Percentiles rank a stretch among this genome's conserved stretches.
Conservation (phyloP, 2,888 invertebrate species). For the Rapana venosa region DNA sequence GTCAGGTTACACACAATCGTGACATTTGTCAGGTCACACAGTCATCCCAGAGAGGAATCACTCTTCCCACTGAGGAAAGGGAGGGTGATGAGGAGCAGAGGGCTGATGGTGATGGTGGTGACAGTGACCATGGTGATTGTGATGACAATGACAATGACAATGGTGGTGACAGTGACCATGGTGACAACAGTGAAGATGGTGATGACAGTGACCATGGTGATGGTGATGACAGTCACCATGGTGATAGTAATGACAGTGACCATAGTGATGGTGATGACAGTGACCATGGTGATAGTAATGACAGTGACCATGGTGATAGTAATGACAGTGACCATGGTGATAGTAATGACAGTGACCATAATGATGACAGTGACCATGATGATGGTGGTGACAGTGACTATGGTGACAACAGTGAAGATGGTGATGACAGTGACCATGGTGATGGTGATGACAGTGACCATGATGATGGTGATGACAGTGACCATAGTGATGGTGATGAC, state of each 20-base stretch:
- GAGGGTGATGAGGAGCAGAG: slow-evolving; percentile 1
- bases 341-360: neutral
- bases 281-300: neutral
- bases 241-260: neutral
- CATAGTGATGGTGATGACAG: neutral
- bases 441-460: neutral
- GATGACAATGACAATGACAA: neutral
- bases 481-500: too few relatives aligned
- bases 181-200: neutral
- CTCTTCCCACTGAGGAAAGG: too few relatives aligned
- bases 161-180: neutral
- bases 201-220: neutral
- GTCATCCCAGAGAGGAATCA: too few relatives aligned
- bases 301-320: neutral
- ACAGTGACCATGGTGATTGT: neutral
- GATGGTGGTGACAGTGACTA: too few relatives aligned
- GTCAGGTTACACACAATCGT: too few relatives aligned
- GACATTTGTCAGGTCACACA: too few relatives aligned
- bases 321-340: neutral
- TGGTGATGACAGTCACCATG: neutral
- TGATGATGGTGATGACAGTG: neutral
- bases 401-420: neutral
- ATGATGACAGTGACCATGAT: neutral
- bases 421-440: neutral
- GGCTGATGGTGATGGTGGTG: slow-evolving; percentile 6